Evolutionary conservation across 53 echinoderm and acorn worm species (phyloP).

Genomic region (Henricia sp.): DNA sequence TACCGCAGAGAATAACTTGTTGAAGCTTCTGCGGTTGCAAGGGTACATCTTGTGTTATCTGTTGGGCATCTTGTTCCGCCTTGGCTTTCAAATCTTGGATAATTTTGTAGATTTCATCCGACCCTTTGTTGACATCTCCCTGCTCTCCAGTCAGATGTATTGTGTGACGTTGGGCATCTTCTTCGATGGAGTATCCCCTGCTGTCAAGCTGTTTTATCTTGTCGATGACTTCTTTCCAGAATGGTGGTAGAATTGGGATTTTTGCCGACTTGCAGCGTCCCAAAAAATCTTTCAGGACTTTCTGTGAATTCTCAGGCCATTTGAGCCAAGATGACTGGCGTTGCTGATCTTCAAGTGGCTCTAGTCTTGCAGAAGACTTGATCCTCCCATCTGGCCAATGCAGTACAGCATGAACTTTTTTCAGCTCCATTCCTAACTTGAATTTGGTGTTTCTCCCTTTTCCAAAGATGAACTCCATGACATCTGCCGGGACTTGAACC

Average conservation of each 20-base stretch:
- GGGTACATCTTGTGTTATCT: not conserved
- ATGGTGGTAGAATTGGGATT: slow-evolving; percentile 16
- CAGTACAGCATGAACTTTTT: slow-evolving; percentile 19
- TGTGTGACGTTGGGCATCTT: not conserved
- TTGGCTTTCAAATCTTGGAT: slow-evolving; percentile 33
- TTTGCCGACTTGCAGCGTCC: not conserved
- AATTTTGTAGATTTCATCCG: not conserved
- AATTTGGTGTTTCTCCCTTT: slow-evolving; percentile 15
- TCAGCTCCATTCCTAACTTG: slow-evolving; percentile 16
- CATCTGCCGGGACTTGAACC: not conserved
- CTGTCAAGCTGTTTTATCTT: not conserved
- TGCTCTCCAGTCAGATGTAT: slow-evolving; percentile 29
- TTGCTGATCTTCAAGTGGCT: slow-evolving; percentile 14
- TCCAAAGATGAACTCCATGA: slow-evolving; percentile 45
- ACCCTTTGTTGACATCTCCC: slow-evolving; percentile 6
- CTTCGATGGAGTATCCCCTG: not conserved
- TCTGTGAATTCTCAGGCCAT: slow-evolving; percentile 6
- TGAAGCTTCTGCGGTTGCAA: slow-evolving; percentile 28
- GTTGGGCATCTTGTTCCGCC: slow-evolving; percentile 46
- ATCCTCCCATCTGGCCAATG: slow-evolving; percentile 41
- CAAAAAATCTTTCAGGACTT: slow-evolving; percentile 14
- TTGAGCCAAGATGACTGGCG: slow-evolving; percentile 38
- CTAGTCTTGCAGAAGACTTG: slow-evolving; percentile 10
- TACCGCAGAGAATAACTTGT: slow-evolving; percentile 17
- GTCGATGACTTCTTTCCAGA: slow-evolving; percentile 29